Percentiles rank a stretch among this genome's conserved stretches.
These are phyloP conservation scores for Drosophila burlai DNA, from an alignment of 1,140 invertebrate genomes.

Conservation along the genomic window DNA sequence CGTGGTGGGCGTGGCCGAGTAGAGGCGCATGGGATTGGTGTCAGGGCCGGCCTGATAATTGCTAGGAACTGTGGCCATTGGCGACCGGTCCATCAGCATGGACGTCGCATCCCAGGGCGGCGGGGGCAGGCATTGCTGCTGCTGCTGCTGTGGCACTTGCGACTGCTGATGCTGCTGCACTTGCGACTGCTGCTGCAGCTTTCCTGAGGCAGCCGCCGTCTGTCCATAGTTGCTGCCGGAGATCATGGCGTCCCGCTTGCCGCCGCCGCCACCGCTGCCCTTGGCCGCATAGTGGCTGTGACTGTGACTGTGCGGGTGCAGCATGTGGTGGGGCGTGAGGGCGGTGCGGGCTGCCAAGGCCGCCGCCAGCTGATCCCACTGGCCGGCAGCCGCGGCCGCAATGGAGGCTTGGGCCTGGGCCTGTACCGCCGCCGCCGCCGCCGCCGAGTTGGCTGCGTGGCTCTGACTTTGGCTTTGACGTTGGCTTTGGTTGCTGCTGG, in stretches of 20 bases:
- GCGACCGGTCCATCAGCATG: slow-evolving; percentile 76
- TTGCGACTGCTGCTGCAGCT: slow-evolving; percentile 51
- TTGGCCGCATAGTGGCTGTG: slow-evolving; percentile 63
- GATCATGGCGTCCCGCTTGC: slow-evolving; percentile 83
- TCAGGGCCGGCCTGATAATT: slow-evolving; percentile 85
- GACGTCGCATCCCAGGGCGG: slow-evolving; percentile 68
- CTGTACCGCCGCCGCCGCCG: slow-evolving; percentile 52
- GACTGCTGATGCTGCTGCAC: slow-evolving; percentile 41
- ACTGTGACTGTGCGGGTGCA: slow-evolving; percentile 49
- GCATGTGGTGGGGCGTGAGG: slow-evolving; percentile 85
- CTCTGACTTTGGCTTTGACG: slow-evolving; percentile 80
- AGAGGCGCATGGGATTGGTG: slow-evolving; percentile 74
- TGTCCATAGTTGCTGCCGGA: slow-evolving; percentile 72
- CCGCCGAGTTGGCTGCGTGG: slow-evolving; percentile 55
- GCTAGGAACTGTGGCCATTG: slow-evolving; percentile 86
- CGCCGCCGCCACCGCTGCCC: slow-evolving; percentile 52
- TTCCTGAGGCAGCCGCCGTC: slow-evolving; percentile 37
- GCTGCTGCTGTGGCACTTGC: slow-evolving; percentile 47
- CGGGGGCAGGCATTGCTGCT: slow-evolving; percentile 69
- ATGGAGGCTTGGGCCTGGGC: slow-evolving; percentile 44
- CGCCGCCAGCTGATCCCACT: slow-evolving; percentile 80
- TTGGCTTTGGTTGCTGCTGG: slow-evolving; percentile 81
- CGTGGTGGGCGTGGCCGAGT: slow-evolving; percentile 53
- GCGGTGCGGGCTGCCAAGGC: slow-evolving; percentile 76
- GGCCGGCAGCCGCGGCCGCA: slow-evolving; percentile 61